A percentile compares a stretch with the other conserved stretches of the same genome.
Conservation (phyloP, 2,888 invertebrate genomes). For the Ethmia dodecea region DNA sequence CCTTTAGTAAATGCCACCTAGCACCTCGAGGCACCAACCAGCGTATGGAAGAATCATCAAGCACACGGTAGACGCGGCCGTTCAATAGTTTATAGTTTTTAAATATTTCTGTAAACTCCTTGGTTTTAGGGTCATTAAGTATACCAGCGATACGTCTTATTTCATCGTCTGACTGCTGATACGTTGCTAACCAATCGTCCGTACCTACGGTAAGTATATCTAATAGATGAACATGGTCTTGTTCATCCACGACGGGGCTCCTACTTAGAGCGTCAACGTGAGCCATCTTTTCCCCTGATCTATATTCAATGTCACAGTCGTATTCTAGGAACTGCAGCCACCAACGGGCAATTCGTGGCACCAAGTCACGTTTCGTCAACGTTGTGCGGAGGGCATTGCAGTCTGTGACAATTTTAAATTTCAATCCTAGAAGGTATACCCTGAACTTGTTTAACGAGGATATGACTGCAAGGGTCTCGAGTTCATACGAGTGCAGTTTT, state of each 20-base stretch:
- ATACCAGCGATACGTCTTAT: constrained; percentile 11
- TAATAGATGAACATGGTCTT: background rate
- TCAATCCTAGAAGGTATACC: constrained; percentile 16
- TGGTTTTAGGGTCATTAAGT: constrained; percentile 10
- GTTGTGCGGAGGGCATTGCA: constrained; percentile 19
- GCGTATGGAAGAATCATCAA: constrained; percentile 8
- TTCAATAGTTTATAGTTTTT: constrained; percentile 17
- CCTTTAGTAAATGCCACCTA: constrained; percentile 26
- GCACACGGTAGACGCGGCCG: constrained; percentile 14
- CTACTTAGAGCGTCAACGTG: constrained; percentile 2
- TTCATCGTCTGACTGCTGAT: constrained; percentile 15
- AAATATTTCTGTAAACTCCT: constrained; percentile 3
- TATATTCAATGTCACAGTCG: constrained; percentile 6
- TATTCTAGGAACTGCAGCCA: constrained; percentile 14
- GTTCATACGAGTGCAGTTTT: constrained; percentile 18
- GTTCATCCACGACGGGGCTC: background rate
- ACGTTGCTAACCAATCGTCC: constrained; percentile 11
- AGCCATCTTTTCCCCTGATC: background rate
- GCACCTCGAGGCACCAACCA: constrained; percentile 25
- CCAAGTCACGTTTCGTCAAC: constrained; percentile 16
- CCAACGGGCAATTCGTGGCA: constrained; percentile 18
- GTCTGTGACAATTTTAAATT: constrained; percentile 18
- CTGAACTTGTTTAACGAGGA: constrained; percentile 17
- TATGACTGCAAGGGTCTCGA: constrained; percentile 19
- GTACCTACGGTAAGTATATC: background rate